Evolutionary conservation across 2,797 vertebrate species (phyloP).

Genomic region (Oryzias dopingdopingensis): DNA sequence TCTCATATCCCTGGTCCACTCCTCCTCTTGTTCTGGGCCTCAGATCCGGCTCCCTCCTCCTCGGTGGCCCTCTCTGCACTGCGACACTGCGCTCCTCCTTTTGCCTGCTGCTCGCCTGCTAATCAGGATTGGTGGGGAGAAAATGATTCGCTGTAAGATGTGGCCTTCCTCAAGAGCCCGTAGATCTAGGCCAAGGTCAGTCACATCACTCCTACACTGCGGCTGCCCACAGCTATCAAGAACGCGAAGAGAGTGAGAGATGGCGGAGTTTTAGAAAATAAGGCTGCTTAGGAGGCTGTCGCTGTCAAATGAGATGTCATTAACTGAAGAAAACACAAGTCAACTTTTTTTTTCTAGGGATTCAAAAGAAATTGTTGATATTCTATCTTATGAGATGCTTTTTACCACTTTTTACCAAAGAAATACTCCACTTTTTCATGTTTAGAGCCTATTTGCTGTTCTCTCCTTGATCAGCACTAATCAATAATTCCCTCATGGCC

Average conservation of each 20-base stretch:
- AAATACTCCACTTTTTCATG: slow-evolving; percentile 48
- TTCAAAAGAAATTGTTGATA: slow-evolving; percentile 33
- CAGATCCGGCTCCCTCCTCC: slow-evolving; percentile 40
- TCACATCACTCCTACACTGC: slow-evolving; percentile 44
- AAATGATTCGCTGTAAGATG: slow-evolving; percentile 54
- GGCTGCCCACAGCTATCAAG: slow-evolving; percentile 51
- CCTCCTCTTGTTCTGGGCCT: slow-evolving; percentile 33
- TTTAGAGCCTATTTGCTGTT: slow-evolving; percentile 56
- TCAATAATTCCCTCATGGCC: slow-evolving; percentile 69
- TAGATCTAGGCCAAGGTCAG: slow-evolving; percentile 72
- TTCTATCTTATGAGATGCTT: slow-evolving; percentile 48
- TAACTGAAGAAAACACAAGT: slow-evolving; percentile 40
- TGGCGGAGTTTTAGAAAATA: slow-evolving; percentile 47
- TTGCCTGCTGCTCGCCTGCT: slow-evolving; percentile 52
- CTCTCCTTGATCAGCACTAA: slow-evolving; percentile 68
- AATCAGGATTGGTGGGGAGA: slow-evolving; percentile 63
- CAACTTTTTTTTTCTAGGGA: slow-evolving; percentile 47
- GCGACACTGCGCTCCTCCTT: slow-evolving; percentile 60
- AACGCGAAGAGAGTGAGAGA: slow-evolving; percentile 31
- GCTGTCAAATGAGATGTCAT: slow-evolving; percentile 35
- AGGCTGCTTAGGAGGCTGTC: slow-evolving; percentile 28
- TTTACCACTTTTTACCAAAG: slow-evolving; percentile 55
- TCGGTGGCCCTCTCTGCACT: slow-evolving; percentile 60
- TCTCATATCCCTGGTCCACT: slow-evolving; percentile 8
- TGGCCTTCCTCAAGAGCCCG: slow-evolving; percentile 53